Evolutionary conservation across 2,888 invertebrate genomes (phyloP), one percentile per base, ranked within the genome.

Genomic region (Caenorhabditis uteleia): DNA sequence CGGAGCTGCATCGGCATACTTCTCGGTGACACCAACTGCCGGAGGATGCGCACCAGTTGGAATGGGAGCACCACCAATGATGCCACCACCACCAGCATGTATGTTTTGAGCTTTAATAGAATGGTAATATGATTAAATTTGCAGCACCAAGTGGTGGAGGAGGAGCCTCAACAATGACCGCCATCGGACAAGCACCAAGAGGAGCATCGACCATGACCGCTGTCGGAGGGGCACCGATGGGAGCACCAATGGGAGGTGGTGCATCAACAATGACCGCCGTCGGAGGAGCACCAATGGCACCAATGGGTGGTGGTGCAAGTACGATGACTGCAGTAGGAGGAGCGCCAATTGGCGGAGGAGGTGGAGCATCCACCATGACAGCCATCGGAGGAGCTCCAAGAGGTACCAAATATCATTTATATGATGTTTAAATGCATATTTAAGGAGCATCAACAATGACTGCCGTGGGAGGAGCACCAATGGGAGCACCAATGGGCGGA

Each of bases 211-310:
- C 75, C 1, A 74, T 74, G 74, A 73, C 70, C 14, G 75, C 70
- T 44, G 66, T 72, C 12, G 70, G 68, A 38, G 65, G 55, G 23
- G 59, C 57, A 14, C 60, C 56, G 36, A 58, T 40, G 12, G 71
- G 55, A 42, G 72, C 67, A 39, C 70, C 61, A 42, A 69, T 69
- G 12, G 44, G 53, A 45, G 59, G 55, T 25, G 71, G 74, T 43
- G 49, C 62, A 1, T 73, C 73, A 2, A 75, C 75, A 12, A 75
- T 75, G 75, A 74, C 75, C 8, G 75, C 76, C 21, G 64, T 76
- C 25, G 74, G 76, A 31, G 66, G 45, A 26, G 69, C 55, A 10
- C 67, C 71, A 36, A 53, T 25, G 18, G 67, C 44, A 14, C 55
- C 66, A 12, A 48, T 45, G 27, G 59, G 49, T 7, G 49, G 55